Evolutionary conservation across 2,797 vertebrate species (phyloP), one percentile per base, ranked within the genome.

Genomic region (Lutjanus campechanus): DNA sequence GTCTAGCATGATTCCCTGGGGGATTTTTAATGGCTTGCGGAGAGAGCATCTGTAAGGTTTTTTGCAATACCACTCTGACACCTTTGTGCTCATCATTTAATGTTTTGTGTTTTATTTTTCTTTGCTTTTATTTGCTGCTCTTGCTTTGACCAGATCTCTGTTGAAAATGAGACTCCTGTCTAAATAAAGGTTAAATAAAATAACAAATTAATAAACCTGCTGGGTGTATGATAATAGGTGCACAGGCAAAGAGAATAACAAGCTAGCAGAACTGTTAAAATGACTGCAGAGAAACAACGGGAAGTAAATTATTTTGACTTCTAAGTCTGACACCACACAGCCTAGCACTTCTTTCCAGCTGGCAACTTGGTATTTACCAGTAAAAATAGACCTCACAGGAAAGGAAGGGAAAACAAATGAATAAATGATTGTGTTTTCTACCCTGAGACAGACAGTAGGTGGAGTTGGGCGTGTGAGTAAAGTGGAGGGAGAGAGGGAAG

Each of bases 401-500:
- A 83, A 20, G 49, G 71, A 79, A 69, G 61, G 60, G 55, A 71
- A 86, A 86, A n/a, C 61, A 84, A 85, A 92, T 92, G 79, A 94
- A 92, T 93, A 92, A 92, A 91, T 91, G 8, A 89, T 87, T 76
- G 63, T 81, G 86, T 89, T 92, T 88, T 87, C 68, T 77, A 76
- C 60, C 55, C 62, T 22, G 69, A 84, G 76, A 82, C 78, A 79
- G 79, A 83, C 74, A n/a, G 79, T 8, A 22, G 73, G 58, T 44
- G 78, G 53, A 25, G 44, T 10, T 19, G 47, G 43, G 53, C 17
- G 60, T 64, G 15, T 4, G 10, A 19, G 46, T 43, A 59, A 20
- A 51, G 58, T 43, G 56, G 55, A 54, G 36, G 51, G 44, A 58
- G 64, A 53, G 29, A 13, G 19, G 49, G 22, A n/a, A 72, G 61